phyloP scores from a whole-genome alignment of 2,113 vertebrate genomes.

The Labrus mixtus region DNA sequence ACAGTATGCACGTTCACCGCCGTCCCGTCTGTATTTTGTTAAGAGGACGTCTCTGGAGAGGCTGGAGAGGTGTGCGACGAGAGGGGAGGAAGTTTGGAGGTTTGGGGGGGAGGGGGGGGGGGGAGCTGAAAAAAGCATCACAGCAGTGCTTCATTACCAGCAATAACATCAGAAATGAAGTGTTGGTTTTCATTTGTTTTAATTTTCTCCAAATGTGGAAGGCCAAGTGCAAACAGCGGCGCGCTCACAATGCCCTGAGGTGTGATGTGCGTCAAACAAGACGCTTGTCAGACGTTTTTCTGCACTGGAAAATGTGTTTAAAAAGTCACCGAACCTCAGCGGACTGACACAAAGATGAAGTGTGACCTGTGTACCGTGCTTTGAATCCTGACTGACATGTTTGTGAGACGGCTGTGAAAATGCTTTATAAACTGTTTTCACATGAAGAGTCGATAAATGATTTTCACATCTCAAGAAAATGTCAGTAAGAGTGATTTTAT shows the following conservation, averaged over 20 bases:
- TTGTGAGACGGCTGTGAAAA: background rate
- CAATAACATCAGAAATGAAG: slow-evolving; percentile 82
- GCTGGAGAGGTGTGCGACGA: slow-evolving; percentile 64
- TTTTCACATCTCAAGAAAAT: no score
- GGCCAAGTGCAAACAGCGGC: slow-evolving; percentile 46
- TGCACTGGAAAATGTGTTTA: slow-evolving; percentile 57
- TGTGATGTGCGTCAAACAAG: slow-evolving; percentile 77
- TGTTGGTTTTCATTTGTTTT: slow-evolving; percentile 82
- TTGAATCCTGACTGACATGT: slow-evolving; percentile 2
- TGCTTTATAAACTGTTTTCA: background rate
- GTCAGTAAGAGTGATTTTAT: no score
- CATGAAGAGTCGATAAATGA: background rate
- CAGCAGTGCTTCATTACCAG: slow-evolving; percentile 79
- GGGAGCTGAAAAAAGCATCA: slow-evolving; percentile 52
- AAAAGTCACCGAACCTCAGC: slow-evolving; percentile 41
- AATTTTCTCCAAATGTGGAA: slow-evolving; percentile 81
- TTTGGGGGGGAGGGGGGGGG: slow-evolving; percentile 1
- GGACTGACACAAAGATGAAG: slow-evolving; percentile 52
- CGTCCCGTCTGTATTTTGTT: slow-evolving; percentile 79
- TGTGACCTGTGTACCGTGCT: slow-evolving; percentile 28
- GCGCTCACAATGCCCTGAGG: slow-evolving; percentile 71
- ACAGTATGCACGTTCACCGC: slow-evolving; percentile 63
- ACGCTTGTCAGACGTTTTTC: slow-evolving; percentile 29
- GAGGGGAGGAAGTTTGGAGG: slow-evolving; percentile 45
- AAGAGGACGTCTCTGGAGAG: slow-evolving; percentile 65